Evolutionary conservation across 2,113 vertebrate species (phyloP).

Genomic region (Mormyrus lacerda): DNA sequence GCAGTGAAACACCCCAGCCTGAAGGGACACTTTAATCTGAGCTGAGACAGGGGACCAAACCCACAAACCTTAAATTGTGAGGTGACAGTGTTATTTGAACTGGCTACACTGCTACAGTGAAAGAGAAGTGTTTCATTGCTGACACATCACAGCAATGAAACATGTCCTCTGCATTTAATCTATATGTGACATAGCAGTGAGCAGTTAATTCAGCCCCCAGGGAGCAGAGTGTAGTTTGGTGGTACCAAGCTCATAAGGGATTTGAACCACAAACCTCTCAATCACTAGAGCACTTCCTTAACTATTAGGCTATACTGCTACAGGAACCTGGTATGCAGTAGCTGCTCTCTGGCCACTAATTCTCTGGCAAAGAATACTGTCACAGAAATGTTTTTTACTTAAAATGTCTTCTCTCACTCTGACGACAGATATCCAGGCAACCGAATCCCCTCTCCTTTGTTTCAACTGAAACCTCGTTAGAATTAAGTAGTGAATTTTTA

Average conservation of each 20-base stretch:
- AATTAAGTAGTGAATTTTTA: slow-evolving; percentile 34
- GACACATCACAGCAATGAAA: too few relatives aligned
- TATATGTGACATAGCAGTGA: too few relatives aligned
- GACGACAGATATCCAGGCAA: neutral
- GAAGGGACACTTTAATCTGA: too few relatives aligned
- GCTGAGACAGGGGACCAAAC: neutral
- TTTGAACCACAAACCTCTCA: too few relatives aligned
- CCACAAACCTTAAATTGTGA: neutral
- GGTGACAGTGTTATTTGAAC: neutral
- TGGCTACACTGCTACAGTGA: neutral
- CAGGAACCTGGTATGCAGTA: neutral
- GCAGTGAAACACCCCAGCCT: too few relatives aligned
- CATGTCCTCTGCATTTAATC: too few relatives aligned
- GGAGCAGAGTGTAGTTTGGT: too few relatives aligned
- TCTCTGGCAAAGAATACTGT: neutral
- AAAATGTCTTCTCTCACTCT: neutral
- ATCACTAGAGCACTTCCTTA: too few relatives aligned
- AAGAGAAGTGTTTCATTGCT: too few relatives aligned
- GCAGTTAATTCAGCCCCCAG: too few relatives aligned
- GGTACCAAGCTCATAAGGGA: too few relatives aligned
- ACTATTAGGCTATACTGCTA: neutral
- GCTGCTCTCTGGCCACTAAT: neutral
- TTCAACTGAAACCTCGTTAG: slow-evolving; percentile 30
- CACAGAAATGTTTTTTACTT: neutral
- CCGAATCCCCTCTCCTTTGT: neutral